Evolutionary conservation across 2,797 vertebrate species (phyloP).

Genomic region (Eospalax fontanierii): DNA sequence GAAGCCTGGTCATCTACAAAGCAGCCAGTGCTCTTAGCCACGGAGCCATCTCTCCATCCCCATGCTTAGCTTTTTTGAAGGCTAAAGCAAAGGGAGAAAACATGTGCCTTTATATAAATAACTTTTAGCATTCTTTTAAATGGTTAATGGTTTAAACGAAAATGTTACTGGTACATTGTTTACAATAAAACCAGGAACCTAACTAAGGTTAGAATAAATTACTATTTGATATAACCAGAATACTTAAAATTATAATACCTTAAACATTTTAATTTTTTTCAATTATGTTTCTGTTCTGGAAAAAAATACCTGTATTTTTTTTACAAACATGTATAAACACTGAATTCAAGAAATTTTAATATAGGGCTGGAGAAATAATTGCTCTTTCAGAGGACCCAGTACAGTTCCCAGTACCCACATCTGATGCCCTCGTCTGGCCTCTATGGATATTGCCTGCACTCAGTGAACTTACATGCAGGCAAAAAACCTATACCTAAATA

Average conservation of each 20-base stretch:
- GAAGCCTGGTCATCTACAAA: too few relatives aligned
- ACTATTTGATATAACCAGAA: background rate
- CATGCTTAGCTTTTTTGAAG: slow-evolving; percentile 1
- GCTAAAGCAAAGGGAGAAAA: background rate
- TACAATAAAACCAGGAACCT: background rate
- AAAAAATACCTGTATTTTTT: background rate
- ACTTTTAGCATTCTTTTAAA: slow-evolving; percentile 12
- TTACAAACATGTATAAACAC: background rate
- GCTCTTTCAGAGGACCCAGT: too few relatives aligned
- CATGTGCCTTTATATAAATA: background rate
- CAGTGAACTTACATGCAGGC: too few relatives aligned
- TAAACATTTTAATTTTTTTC: background rate
- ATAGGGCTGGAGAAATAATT: too few relatives aligned
- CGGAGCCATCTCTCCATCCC: too few relatives aligned
- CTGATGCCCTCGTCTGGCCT: too few relatives aligned
- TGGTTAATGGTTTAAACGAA: slow-evolving; percentile 49
- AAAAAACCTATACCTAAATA: too few relatives aligned
- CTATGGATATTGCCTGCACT: too few relatives aligned
- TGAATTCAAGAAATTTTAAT: slow-evolving; percentile 47
- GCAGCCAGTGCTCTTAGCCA: too few relatives aligned
- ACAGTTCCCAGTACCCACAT: too few relatives aligned
- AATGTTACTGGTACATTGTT: slow-evolving; percentile 2
- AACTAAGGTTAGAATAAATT: slow-evolving; percentile 35
- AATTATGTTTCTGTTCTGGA: background rate
- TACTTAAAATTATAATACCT: background rate